Evolutionary conservation across 2,888 invertebrate species (phyloP).

Genomic region (Physocephala rufipes): DNA sequence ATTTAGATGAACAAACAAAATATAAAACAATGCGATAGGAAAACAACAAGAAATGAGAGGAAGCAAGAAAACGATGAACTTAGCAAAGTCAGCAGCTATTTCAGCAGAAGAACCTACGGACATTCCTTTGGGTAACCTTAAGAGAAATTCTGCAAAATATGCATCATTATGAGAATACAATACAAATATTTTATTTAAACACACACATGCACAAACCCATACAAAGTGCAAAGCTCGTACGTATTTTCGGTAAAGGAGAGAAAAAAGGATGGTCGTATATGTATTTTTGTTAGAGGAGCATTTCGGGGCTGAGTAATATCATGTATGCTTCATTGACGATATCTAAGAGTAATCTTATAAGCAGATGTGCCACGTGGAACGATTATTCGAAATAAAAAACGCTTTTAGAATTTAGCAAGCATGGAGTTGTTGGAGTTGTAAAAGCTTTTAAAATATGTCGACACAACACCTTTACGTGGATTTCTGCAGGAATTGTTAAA

Average conservation of each 20-base stretch:
- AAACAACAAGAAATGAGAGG: constrained; percentile 14
- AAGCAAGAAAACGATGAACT: constrained; percentile 21
- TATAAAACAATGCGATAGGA: constrained; percentile 20
- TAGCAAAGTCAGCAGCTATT: constrained; percentile 54
- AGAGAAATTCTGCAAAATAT: constrained; percentile 28
- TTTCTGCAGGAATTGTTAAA: constrained; percentile 54
- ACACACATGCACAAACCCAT: constrained; percentile 42
- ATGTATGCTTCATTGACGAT: constrained; percentile 22
- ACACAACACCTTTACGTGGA: constrained; percentile 59
- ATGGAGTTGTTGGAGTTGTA: constrained; percentile 33
- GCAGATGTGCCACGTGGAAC: not conserved
- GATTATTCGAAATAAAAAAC: not conserved
- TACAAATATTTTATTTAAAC: constrained; percentile 40
- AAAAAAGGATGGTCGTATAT: not conserved
- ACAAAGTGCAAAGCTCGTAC: not conserved
- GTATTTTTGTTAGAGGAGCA: not conserved
- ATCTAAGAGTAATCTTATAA: constrained; percentile 15
- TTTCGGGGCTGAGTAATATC: not conserved
- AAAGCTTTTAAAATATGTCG: constrained; percentile 62
- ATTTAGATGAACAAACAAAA: constrained; percentile 48
- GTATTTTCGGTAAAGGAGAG: not conserved
- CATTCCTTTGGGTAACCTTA: constrained; percentile 57
- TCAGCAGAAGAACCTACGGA: constrained; percentile 49
- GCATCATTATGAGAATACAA: not conserved
- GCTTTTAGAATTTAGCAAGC: not conserved